Conservation (phyloP, 2,113 vertebrate genomes). For the Australoheros scitulus region DNA sequence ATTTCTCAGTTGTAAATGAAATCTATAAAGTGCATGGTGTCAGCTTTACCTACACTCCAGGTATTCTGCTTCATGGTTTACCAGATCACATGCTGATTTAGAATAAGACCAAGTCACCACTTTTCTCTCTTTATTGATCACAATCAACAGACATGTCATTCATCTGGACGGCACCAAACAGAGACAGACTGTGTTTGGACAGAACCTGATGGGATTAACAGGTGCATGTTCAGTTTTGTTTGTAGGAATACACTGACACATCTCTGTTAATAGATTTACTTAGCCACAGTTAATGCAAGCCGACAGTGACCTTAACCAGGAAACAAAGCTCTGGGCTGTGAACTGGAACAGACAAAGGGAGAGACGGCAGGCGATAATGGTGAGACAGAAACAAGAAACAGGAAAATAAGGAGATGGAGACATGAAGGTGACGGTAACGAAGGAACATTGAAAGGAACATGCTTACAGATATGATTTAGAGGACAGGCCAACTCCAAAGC, state of each 20-base stretch:
- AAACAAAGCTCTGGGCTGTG: slow-evolving; percentile 40
- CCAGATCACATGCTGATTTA: background rate
- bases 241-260: background rate
- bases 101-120: background rate
- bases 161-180: background rate
- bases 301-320: slow-evolving; percentile 57
- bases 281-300: slow-evolving; percentile 46
- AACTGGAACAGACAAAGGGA: slow-evolving; percentile 14
- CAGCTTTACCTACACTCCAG: background rate
- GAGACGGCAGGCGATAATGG: slow-evolving; percentile 9
- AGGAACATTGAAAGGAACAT: background rate
- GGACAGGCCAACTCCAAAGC: background rate
- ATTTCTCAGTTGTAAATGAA: no score
- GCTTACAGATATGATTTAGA: background rate
- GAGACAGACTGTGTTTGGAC: background rate
- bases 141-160: background rate
- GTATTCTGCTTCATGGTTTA: background rate
- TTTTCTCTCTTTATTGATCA: background rate
- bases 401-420: background rate
- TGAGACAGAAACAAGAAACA: background rate
- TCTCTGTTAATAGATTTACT: slow-evolving; percentile 44
- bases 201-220: background rate
- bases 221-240: slow-evolving; percentile 6
- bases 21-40: no score
- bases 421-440: background rate